A percentile compares a stretch with the other conserved stretches of the same genome.
phyloP scores from a whole-genome alignment of 2,888 invertebrate species.

The Actias luna region DNA sequence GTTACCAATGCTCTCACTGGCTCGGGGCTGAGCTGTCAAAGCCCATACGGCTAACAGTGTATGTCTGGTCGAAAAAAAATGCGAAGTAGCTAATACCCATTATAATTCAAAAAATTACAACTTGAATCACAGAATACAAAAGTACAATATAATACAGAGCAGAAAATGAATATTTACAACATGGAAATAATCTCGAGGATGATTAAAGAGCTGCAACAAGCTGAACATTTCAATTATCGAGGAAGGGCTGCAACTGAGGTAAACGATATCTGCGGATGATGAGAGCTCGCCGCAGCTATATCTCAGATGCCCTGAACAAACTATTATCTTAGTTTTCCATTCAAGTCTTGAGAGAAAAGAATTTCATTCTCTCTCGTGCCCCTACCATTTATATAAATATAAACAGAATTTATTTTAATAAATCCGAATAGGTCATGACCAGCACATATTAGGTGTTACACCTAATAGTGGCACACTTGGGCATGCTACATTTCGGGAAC shows the following conservation, averaged over 20 bases:
- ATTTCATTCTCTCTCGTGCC: conserved; percentile 45
- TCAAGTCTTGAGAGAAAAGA: conserved; percentile 42
- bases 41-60: too few species aligned
- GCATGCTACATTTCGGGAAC: too few species aligned
- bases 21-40: too few species aligned
- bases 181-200: conserved; percentile 22
- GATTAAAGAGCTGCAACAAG: conserved; percentile 31
- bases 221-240: conserved; percentile 47
- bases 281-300: conserved; percentile 25
- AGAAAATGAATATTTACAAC: conserved; percentile 8
- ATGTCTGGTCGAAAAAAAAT: too few species aligned
- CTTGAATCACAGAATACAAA: not conserved
- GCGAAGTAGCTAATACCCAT: too few species aligned
- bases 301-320: conserved; percentile 38
- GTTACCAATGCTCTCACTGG: too few species aligned
- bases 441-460: too few species aligned
- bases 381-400: conserved; percentile 33
- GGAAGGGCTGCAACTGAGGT: conserved; percentile 20
- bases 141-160: too few species aligned
- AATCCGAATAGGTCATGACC: too few species aligned
- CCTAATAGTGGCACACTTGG: too few species aligned
- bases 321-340: conserved; percentile 44
- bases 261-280: conserved; percentile 11
- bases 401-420: not conserved
- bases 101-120: too few species aligned